Conservation (phyloP, 2,113 vertebrate species). For the Todiramphus chloris region DNA sequence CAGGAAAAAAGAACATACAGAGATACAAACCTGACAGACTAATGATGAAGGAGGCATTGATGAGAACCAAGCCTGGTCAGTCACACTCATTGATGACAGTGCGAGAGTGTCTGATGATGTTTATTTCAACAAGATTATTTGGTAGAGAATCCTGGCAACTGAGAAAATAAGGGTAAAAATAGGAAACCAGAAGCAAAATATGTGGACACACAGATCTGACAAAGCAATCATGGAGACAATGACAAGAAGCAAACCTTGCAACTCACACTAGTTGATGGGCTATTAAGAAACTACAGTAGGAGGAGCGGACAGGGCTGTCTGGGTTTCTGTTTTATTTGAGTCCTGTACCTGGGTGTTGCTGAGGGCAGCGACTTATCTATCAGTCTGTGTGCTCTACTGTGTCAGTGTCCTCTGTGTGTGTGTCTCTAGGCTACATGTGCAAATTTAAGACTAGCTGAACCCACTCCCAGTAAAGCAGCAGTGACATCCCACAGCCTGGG, state of each 20-base stretch:
- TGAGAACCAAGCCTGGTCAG: background rate
- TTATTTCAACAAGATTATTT: background rate
- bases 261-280: too few relatives aligned
- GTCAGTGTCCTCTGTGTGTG: background rate
- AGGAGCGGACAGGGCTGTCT: accelerated
- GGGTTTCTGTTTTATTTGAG: background rate
- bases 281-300: background rate
- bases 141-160: background rate
- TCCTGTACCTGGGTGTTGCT: background rate
- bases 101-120: background rate
- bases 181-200: background rate
- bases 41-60: background rate
- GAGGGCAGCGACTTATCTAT: accelerated
- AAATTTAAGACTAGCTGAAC: background rate
- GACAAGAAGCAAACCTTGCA: background rate
- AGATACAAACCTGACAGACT: background rate
- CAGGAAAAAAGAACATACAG: background rate
- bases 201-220: accelerated
- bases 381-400: accelerated
- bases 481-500: accelerated
- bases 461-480: accelerated
- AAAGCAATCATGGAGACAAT: background rate
- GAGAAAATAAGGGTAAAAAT: background rate
- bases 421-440: accelerated
- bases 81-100: accelerated